Evolutionary conservation across 2,797 vertebrate genomes (phyloP).

Genomic region (Gymnothorax javanicus): DNA sequence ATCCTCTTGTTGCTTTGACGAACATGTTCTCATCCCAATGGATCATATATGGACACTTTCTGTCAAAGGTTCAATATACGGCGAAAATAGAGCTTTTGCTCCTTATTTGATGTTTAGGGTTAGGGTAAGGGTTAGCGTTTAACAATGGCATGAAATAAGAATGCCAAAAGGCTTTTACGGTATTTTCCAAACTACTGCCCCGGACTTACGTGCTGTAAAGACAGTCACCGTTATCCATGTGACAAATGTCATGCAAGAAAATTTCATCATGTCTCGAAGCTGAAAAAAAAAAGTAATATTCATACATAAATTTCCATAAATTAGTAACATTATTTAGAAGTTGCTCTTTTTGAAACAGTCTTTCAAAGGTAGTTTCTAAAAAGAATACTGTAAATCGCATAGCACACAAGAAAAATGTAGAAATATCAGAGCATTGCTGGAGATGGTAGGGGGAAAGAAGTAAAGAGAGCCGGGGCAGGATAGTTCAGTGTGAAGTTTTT

Average conservation of each 20-base stretch:
- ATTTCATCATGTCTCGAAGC: conserved; percentile 26
- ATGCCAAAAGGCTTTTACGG: too few relatives aligned
- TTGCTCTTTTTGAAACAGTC: neutral
- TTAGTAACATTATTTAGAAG: neutral
- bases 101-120: too few relatives aligned
- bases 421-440: neutral
- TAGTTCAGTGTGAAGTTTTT: neutral
- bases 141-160: too few relatives aligned
- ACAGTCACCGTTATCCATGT: neutral
- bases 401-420: neutral
- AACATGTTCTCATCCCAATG: too few relatives aligned
- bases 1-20: too few relatives aligned
- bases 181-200: too few relatives aligned
- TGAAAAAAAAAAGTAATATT: conserved; percentile 4
- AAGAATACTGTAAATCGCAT: neutral
- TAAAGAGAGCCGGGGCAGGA: neutral
- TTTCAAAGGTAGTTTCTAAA: neutral
- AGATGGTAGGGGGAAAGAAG: neutral
- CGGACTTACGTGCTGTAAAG: conserved; percentile 20
- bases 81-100: too few relatives aligned
- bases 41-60: too few relatives aligned
- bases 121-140: too few relatives aligned
- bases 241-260: neutral
- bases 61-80: too few relatives aligned
- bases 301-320: neutral